phyloP scores from a whole-genome alignment of 2,113 vertebrate species.

The Tautogolabrus adspersus region DNA sequence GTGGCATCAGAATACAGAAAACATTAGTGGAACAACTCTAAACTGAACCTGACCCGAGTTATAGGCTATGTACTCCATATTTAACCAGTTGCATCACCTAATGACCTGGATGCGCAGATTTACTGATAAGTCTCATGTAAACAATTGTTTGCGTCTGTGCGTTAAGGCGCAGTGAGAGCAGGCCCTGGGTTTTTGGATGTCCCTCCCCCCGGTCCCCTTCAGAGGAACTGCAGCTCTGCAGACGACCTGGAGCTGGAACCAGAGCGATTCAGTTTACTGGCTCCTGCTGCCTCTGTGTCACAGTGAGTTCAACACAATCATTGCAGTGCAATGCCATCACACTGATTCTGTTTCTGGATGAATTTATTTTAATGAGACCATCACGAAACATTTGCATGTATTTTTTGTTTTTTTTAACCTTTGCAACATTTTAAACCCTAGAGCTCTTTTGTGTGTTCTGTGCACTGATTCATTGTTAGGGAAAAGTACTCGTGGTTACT shows the following conservation, averaged over 20 bases:
- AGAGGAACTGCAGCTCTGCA: conserved; percentile 68
- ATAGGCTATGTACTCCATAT: neutral
- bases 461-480: conserved; percentile 68
- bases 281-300: conserved; percentile 56
- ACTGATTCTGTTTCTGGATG: neutral
- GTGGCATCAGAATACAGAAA: no score
- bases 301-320: conserved; percentile 63
- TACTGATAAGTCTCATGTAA: neutral
- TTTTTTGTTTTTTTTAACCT: conserved; percentile 40
- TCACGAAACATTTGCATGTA: conserved; percentile 32
- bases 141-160: neutral
- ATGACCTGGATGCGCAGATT: neutral
- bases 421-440: conserved; percentile 32
- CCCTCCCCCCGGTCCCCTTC: conserved; percentile 31
- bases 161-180: conserved; percentile 45
- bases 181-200: conserved; percentile 55
- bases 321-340: neutral
- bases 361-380: conserved; percentile 26
- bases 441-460: conserved; percentile 26
- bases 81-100: neutral
- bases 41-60: neutral
- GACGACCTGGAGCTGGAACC: conserved; percentile 73
- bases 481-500: conserved; percentile 55
- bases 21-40: no score
- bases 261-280: conserved; percentile 56